A percentile compares a stretch with the other conserved stretches of the same genome.
Evolutionary conservation across 2,113 vertebrate species (phyloP).

Genomic region (Progne subis): DNA sequence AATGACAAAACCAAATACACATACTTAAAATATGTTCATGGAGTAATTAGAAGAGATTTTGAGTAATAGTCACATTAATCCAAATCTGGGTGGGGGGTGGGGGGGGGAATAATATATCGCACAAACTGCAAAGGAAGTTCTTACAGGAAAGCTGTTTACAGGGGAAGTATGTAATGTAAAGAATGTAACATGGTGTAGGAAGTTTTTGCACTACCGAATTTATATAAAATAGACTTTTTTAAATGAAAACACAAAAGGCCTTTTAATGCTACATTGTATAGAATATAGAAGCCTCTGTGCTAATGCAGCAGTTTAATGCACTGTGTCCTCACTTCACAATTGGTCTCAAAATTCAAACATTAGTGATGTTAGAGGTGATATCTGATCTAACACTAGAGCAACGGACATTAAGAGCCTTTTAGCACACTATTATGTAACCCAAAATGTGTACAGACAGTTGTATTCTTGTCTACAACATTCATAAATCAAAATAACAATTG

Average conservation of each 20-base stretch:
- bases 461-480: neutral
- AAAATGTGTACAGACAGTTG: neutral
- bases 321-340: conserved; percentile 33
- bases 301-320: conserved; percentile 8
- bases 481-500: neutral
- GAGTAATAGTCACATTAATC: neutral
- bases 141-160: conserved; percentile 53
- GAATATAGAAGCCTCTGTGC: conserved; percentile 23
- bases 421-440: neutral
- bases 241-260: conserved; percentile 57
- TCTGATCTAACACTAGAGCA: conserved; percentile 26
- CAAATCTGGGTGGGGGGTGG: neutral
- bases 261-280: conserved; percentile 40
- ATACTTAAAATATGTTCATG: neutral
- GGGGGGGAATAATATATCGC: neutral
- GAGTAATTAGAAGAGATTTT: neutral
- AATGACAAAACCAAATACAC: neutral
- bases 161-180: neutral
- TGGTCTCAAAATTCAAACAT: conserved; percentile 2
- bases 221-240: conserved; percentile 47
- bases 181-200: conserved; percentile 50
- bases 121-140: conserved; percentile 41
- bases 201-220: conserved; percentile 65
- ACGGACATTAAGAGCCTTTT: neutral
- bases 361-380: neutral